Conservation (phyloP, 2,888 invertebrate species). For the Chloroclystis v-ata region DNA sequence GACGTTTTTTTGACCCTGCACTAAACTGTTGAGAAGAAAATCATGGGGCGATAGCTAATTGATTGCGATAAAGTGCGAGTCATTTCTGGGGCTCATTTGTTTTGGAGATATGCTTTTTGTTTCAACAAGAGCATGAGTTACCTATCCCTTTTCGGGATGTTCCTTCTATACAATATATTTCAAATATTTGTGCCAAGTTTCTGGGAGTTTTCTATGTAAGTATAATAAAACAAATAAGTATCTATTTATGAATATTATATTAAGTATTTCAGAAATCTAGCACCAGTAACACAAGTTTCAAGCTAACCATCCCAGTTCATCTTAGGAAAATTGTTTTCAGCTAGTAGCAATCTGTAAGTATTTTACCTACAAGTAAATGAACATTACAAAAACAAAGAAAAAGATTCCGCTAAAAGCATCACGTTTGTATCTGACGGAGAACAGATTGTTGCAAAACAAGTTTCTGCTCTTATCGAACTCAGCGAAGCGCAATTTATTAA, state of each 20-base stretch:
- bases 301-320: too few species aligned
- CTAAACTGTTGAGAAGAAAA: slow-evolving; percentile 38
- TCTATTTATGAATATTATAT: too few species aligned
- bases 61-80: slow-evolving; percentile 35
- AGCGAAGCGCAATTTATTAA: slow-evolving; percentile 38
- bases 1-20: slow-evolving; percentile 58
- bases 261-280: too few species aligned
- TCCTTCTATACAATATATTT: not conserved
- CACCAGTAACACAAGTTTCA: too few species aligned
- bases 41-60: slow-evolving; percentile 41
- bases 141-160: not conserved
- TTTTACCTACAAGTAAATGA: not conserved
- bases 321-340: too few species aligned
- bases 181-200: too few species aligned
- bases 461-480: slow-evolving; percentile 25
- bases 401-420: slow-evolving; percentile 22
- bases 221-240: too few species aligned
- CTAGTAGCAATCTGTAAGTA: too few species aligned
- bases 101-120: slow-evolving; percentile 1
- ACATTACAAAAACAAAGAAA: not conserved
- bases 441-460: slow-evolving; percentile 22
- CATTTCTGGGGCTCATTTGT: slow-evolving; percentile 14
- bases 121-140: too few species aligned
- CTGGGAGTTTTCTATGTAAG: too few species aligned
- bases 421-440: slow-evolving; percentile 16